Evolutionary conservation across 2,113 vertebrate genomes (phyloP).

Genomic region (Circaetus cinerascens): DNA sequence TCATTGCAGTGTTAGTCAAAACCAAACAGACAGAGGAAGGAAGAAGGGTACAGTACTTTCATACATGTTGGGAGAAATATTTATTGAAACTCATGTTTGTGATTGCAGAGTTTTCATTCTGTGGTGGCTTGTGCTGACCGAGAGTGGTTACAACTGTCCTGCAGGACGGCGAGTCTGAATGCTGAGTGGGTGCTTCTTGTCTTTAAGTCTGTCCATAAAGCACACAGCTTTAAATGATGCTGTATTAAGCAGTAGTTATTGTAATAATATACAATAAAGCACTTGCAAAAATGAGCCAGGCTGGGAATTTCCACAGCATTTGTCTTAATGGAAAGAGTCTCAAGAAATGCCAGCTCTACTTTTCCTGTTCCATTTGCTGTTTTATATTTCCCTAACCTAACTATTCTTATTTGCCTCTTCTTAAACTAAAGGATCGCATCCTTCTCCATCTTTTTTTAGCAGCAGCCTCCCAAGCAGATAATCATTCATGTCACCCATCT

Average conservation of each 20-base stretch:
- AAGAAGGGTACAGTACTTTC: background rate
- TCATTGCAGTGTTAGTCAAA: background rate
- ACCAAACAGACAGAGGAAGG: background rate
- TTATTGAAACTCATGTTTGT: background rate
- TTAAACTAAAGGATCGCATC: background rate
- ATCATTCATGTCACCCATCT: background rate
- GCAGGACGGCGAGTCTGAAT: background rate
- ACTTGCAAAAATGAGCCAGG: background rate
- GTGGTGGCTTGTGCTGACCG: background rate
- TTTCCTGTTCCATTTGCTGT: background rate
- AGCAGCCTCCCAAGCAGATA: background rate
- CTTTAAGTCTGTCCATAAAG: background rate
- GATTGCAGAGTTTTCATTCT: background rate
- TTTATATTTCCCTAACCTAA: background rate
- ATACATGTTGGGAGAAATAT: background rate
- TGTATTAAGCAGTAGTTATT: background rate
- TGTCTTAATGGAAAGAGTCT: background rate
- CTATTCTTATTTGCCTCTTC: background rate
- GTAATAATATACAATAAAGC: background rate
- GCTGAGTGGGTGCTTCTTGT: background rate
- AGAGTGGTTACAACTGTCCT: background rate
- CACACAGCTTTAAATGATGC: background rate
- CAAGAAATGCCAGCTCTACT: background rate
- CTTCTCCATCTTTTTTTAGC: conserved; percentile 10
- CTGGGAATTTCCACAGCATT: background rate